A percentile compares a stretch with the other conserved stretches of the same genome.
Conservation (phyloP, 2,888 invertebrate genomes). For the Eubasilissa splendida region DNA sequence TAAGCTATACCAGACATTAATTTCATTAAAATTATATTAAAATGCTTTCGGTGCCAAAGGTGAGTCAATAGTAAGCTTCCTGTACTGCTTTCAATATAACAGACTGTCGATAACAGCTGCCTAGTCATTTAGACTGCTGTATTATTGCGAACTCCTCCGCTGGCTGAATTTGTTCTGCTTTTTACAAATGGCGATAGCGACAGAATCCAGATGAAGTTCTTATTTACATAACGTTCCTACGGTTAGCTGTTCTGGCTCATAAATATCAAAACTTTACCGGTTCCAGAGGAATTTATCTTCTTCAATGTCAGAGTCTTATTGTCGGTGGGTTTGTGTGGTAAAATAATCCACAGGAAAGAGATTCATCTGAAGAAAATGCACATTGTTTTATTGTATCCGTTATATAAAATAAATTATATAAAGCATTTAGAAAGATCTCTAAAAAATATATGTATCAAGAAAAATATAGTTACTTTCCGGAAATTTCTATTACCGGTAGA, state of each 20-base stretch:
- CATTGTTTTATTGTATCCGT: no score
- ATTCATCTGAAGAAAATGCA: background rate
- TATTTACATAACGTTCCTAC: conserved; percentile 27
- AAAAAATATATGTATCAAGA: no score
- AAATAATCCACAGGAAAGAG: background rate
- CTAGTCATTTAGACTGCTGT: conserved; percentile 47
- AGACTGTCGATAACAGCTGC: conserved; percentile 46
- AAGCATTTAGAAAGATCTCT: no score
- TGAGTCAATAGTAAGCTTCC: conserved; percentile 2
- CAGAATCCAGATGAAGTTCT: conserved; percentile 24
- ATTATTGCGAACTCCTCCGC: conserved; percentile 46
- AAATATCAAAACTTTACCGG: conserved; percentile 21
- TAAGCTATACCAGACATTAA: no score
- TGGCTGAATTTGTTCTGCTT: conserved; percentile 40
- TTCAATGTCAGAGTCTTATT: conserved; percentile 3
- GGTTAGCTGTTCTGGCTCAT: background rate
- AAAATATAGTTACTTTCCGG: no score
- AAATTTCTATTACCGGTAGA: no score
- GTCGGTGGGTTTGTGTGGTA: background rate
- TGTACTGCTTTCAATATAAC: conserved; percentile 46
- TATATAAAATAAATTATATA: no score
- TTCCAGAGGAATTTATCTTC: conserved; percentile 7
- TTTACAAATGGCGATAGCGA: conserved; percentile 18
- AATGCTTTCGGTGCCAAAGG: no score
- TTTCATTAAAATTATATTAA: no score